Evolutionary conservation across 2,888 invertebrate species (phyloP).

Genomic region (Mythimna vitellina): DNA sequence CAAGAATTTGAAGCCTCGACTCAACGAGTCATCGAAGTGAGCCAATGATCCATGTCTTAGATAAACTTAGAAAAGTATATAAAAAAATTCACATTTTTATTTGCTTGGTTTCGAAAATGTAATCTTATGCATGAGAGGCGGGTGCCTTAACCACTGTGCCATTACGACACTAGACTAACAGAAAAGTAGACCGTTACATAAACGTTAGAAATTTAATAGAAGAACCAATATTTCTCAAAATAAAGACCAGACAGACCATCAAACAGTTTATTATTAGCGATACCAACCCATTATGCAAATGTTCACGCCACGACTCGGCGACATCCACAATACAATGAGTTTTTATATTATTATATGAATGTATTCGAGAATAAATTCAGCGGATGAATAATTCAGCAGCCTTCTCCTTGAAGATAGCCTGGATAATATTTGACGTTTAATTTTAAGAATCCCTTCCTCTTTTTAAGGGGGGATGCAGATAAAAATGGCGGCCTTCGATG

Average conservation of each 20-base stretch:
- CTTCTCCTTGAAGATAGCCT: constrained; percentile 36
- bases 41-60: no score
- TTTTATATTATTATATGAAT: constrained; percentile 65
- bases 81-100: no score
- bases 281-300: constrained; percentile 49
- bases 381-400: constrained; percentile 57
- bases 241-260: constrained; percentile 12
- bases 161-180: no score
- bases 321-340: constrained; percentile 62
- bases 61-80: no score
- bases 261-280: constrained; percentile 21
- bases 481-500: not conserved
- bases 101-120: no score
- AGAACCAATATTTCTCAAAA: not conserved
- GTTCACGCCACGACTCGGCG: constrained; percentile 17
- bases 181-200: not conserved
- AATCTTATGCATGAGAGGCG: no score
- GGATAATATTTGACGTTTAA: constrained; percentile 59
- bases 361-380: constrained; percentile 71
- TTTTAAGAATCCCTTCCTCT: constrained; percentile 42
- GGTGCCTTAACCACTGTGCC: no score
- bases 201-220: not conserved
- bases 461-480: not conserved
- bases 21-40: no score
- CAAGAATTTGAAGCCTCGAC: no score